Conservation (phyloP, 2,888 invertebrate genomes). For the Poecilus cupreus region DNA sequence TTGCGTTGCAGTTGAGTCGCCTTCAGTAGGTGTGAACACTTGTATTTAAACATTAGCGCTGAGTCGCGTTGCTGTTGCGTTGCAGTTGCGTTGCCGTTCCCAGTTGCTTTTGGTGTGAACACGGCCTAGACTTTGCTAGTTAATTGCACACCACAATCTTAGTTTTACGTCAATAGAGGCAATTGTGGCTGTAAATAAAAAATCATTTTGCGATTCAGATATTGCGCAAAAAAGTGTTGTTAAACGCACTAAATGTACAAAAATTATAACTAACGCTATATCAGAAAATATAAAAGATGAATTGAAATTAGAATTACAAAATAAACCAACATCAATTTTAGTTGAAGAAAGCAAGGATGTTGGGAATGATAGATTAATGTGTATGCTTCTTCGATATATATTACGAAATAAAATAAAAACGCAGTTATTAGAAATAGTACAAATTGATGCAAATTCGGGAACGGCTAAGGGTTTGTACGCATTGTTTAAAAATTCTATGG, state of each 20-base stretch:
- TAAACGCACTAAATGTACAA: background rate
- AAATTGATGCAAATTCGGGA: background rate
- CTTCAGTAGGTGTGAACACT: too few relatives aligned
- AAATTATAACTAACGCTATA: background rate
- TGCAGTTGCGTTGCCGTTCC: too few relatives aligned
- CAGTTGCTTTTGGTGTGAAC: too few relatives aligned
- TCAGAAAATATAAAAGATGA: background rate
- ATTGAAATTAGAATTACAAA: too few relatives aligned
- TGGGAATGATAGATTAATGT: background rate
- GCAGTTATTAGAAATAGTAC: background rate
- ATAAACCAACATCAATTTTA: background rate
- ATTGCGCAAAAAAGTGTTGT: background rate
- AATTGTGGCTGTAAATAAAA: background rate
- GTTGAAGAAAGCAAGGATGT: background rate
- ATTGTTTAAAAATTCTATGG: background rate
- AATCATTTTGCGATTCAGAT: background rate
- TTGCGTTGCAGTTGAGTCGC: too few relatives aligned
- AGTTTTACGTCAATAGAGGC: too few relatives aligned
- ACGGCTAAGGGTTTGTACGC: background rate
- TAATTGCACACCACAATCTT: too few relatives aligned
- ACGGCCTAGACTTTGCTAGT: too few relatives aligned
- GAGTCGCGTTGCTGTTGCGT: too few relatives aligned
- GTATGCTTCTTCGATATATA: background rate
- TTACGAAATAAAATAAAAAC: background rate
- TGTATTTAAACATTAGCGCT: too few relatives aligned